Conservation (phyloP, 2,888 invertebrate genomes). For the Melieria omissa region DNA sequence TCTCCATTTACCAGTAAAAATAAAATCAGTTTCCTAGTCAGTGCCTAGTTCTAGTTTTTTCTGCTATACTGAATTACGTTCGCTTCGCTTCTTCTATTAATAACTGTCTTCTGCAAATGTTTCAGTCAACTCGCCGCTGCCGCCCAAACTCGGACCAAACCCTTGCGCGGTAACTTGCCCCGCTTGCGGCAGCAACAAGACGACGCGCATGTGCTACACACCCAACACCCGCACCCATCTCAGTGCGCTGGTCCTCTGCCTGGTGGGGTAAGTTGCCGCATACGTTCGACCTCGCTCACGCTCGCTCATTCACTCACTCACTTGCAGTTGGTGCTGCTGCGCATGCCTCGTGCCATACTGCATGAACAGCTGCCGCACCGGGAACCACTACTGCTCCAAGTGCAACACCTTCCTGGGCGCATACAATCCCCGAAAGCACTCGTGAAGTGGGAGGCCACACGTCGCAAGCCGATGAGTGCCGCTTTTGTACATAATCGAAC, state of each 20-base stretch:
- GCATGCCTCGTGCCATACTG: conserved; percentile 64
- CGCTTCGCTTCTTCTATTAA: no score
- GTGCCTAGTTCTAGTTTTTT: no score
- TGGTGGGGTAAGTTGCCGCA: conserved; percentile 56
- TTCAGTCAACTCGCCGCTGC: conserved; percentile 25
- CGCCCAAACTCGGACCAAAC: conserved; percentile 56
- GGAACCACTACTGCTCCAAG: conserved; percentile 62
- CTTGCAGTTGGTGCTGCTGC: conserved; percentile 62
- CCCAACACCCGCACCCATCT: conserved; percentile 61
- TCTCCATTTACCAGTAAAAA: no score
- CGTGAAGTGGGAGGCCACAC: no score
- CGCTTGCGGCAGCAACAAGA: conserved; percentile 58
- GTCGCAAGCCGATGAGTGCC: no score
- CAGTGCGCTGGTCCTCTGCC: conserved; percentile 57
- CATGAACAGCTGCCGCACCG: conserved; percentile 65
- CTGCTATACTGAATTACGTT: no score
- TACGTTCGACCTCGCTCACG: no score
- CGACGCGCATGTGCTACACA: conserved; percentile 60
- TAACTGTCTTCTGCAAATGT: neutral
- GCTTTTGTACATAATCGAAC: no score
- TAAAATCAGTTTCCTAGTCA: no score
- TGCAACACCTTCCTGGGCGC: conserved; percentile 62
- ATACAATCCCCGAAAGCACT: conserved; percentile 51
- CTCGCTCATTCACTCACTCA: neutral
- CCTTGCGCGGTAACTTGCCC: conserved; percentile 60